Evolutionary conservation across 2,113 vertebrate species (phyloP).

Genomic region (Podilymbus podiceps): DNA sequence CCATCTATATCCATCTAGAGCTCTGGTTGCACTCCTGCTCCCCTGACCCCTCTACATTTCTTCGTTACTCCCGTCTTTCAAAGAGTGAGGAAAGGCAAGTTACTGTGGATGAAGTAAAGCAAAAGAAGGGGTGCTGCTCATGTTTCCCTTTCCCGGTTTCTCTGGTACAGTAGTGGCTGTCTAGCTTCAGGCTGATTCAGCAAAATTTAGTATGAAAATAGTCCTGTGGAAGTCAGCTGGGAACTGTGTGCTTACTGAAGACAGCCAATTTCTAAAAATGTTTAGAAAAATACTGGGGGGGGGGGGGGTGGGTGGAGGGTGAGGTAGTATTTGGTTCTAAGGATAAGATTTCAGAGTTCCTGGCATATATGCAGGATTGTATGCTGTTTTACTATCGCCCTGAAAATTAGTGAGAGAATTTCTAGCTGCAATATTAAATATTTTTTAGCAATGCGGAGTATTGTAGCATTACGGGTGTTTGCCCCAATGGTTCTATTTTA

Average conservation of each 20-base stretch:
- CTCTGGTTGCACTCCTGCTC: not conserved
- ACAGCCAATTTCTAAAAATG: not conserved
- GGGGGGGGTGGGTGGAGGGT: no score
- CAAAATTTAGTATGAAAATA: not conserved
- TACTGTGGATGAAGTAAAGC: not conserved
- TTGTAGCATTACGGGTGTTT: not conserved
- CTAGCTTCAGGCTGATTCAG: not conserved
- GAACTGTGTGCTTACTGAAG: not conserved
- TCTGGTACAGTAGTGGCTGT: not conserved
- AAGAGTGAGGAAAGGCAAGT: not conserved
- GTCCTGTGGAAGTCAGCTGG: not conserved
- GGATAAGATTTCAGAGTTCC: not conserved
- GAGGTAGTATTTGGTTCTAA: not conserved
- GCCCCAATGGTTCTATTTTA: not conserved
- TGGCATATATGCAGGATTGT: not conserved
- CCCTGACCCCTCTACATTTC: not conserved
- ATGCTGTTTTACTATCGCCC: rapidly evolving
- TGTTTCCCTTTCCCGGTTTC: rapidly evolving
- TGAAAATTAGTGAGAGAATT: not conserved
- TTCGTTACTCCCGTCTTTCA: not conserved
- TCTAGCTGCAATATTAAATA: not conserved
- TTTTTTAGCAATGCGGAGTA: not conserved
- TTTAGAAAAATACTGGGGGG: not conserved
- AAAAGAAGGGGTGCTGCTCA: not conserved
- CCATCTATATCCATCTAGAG: no score